A percentile compares a stretch with the other conserved stretches of the same genome.
These are phyloP conservation scores for Muscicapa adusta DNA, from an alignment of 2,113 vertebrate genomes.

Conservation along the genomic window DNA sequence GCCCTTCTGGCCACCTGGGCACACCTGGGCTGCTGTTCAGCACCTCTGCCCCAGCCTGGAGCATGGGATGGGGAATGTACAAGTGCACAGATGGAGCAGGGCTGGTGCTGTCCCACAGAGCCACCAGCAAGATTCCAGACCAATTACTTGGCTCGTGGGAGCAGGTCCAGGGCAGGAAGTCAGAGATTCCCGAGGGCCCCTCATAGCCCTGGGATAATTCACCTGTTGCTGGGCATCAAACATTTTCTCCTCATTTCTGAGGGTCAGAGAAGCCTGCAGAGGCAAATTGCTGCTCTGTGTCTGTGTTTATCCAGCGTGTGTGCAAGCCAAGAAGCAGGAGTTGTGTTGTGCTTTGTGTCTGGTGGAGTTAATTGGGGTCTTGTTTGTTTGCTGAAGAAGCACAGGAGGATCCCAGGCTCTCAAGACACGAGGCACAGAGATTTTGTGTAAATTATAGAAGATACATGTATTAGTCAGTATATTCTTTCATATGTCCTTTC, in stretches of 20 bases:
- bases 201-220: not conserved
- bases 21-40: not conserved
- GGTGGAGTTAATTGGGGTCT: not conserved
- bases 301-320: not conserved
- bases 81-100: not conserved
- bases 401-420: not conserved
- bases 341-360: not conserved
- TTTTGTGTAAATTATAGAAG: not conserved
- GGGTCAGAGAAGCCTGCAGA: not conserved
- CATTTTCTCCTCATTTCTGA: not conserved
- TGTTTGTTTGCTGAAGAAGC: not conserved
- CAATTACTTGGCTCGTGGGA: not conserved
- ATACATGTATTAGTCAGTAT: not conserved
- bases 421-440: not conserved
- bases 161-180: not conserved
- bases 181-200: rapidly evolving
- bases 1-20: not conserved
- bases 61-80: not conserved
- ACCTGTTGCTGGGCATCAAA: not conserved
- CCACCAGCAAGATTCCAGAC: not conserved
- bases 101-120: not conserved
- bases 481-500: not conserved
- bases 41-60: not conserved
- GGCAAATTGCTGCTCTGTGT: not conserved
- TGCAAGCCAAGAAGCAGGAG: not conserved